These are phyloP conservation scores for Cebus imitator DNA, from an alignment of 2,113 vertebrate species.

Conservation along the genomic window DNA sequence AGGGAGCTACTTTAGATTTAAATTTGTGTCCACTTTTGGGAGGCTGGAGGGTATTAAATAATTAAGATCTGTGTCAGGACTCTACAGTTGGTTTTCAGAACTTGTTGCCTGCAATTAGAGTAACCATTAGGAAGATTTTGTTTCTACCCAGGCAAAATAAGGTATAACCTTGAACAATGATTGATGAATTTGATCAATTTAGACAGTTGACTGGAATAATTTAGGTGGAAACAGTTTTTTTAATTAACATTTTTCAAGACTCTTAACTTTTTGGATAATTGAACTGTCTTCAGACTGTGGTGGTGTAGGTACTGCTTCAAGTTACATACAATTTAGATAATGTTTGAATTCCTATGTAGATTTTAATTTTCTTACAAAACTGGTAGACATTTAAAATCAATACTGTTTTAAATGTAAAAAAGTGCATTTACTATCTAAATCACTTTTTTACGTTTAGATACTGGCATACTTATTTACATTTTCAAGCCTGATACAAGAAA, in stretches of 20 bases:
- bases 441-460: not conserved
- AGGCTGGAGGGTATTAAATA: slow-evolving; percentile 6
- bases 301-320: not conserved
- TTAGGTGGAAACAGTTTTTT: not conserved
- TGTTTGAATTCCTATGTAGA: not conserved
- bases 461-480: not conserved
- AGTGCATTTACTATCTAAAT: not conserved
- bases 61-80: not conserved
- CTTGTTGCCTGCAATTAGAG: not conserved
- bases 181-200: slow-evolving; percentile 36
- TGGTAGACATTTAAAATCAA: not conserved
- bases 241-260: not conserved
- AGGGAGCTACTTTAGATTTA: not conserved
- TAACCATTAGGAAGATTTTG: slow-evolving; percentile 1
- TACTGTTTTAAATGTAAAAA: not conserved
- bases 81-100: not conserved
- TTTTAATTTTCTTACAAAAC: not conserved
- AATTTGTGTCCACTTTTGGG: slow-evolving; percentile 42
- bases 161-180: not conserved
- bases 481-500: not conserved
- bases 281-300: not conserved
- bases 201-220: slow-evolving; percentile 25
- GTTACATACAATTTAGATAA: not conserved
- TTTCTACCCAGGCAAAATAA: slow-evolving; percentile 38
- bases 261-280: slow-evolving; percentile 18